Percentiles rank a stretch among this genome's conserved stretches.
Evolutionary conservation across 2,888 invertebrate species (phyloP).

Genomic region (Drosophila kambysellisi): DNA sequence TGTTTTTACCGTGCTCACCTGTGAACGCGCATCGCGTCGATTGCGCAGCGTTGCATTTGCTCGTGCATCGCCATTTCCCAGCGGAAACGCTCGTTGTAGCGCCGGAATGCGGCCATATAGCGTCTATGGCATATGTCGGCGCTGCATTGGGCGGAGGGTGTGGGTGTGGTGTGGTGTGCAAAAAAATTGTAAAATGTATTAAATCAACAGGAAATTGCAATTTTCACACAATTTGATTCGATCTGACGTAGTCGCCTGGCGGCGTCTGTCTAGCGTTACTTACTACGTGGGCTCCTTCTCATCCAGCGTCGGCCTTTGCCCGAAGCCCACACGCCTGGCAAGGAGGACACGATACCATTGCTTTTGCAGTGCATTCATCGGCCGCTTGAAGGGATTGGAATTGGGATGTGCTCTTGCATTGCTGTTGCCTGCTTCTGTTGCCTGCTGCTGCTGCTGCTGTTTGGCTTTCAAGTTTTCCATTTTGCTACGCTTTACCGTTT

Average conservation of each 20-base stretch:
- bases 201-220: constrained; percentile 81
- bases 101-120: constrained; percentile 81
- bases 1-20: constrained; percentile 69
- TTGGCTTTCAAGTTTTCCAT: constrained; percentile 53
- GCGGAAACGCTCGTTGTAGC: constrained; percentile 84
- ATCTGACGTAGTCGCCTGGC: constrained; percentile 38
- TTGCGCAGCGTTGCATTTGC: constrained; percentile 84
- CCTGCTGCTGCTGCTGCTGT: constrained; percentile 19
- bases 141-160: constrained; percentile 40
- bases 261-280: constrained; percentile 51
- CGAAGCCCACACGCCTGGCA: constrained; percentile 81
- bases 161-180: not conserved
- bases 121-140: constrained; percentile 82
- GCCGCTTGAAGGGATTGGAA: constrained; percentile 83
- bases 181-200: constrained; percentile 69
- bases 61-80: constrained; percentile 84
- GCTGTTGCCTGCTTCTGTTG: constrained; percentile 1
- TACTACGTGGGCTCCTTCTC: constrained; percentile 78
- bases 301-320: constrained; percentile 61
- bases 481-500: constrained; percentile 47
- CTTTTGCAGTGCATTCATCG: constrained; percentile 84
- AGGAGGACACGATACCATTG: constrained; percentile 84
- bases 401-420: constrained; percentile 24
- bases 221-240: constrained; percentile 79
- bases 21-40: constrained; percentile 85